A percentile compares a stretch with the other conserved stretches of the same genome.
Conservation (phyloP, 2,113 vertebrate genomes). For the Pedetes capensis region DNA sequence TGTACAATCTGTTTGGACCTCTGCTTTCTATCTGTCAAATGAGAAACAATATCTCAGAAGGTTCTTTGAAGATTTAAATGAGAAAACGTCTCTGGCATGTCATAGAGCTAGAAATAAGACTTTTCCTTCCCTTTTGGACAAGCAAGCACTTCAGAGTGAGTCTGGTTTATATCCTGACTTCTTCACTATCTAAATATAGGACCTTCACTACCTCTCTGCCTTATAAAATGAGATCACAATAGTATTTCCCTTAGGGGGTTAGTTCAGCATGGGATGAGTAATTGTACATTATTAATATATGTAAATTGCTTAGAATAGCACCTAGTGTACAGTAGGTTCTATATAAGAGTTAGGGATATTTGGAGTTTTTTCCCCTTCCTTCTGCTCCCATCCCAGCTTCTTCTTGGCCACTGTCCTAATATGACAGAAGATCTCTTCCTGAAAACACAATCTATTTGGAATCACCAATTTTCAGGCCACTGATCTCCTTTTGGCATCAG, state of each 20-base stretch:
- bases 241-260: not conserved
- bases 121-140: not conserved
- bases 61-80: not conserved
- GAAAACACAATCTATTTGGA: not conserved
- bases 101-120: not conserved
- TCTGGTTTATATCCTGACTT: not conserved
- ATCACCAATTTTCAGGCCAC: not conserved
- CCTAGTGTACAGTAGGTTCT: not conserved
- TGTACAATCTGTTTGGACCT: not conserved
- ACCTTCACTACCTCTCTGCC: not conserved
- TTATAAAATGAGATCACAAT: not conserved
- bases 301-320: not conserved
- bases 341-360: not conserved
- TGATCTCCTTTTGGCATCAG: constrained; percentile 39
- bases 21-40: not conserved
- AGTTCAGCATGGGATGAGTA: not conserved
- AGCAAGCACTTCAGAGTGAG: not conserved
- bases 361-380: not conserved
- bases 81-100: not conserved
- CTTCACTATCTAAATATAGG: not conserved
- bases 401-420: not conserved
- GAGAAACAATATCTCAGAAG: not conserved
- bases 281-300: not conserved
- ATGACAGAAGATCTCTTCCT: not conserved
- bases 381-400: not conserved